Conservation (phyloP, 2,113 vertebrate species). For the Dendropsophus ebraccatus region DNA sequence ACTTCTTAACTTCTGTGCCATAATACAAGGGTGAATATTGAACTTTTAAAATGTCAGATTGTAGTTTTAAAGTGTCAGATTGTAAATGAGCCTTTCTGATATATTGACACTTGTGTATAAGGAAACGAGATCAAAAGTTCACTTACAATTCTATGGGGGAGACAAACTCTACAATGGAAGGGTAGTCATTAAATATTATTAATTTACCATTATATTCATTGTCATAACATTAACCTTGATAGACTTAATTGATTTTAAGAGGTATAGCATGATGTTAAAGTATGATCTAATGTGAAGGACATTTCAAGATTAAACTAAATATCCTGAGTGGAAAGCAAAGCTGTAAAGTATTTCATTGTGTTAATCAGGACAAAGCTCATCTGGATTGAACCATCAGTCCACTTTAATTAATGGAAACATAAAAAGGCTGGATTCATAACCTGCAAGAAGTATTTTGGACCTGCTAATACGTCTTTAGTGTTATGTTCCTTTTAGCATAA, state of each 20-base stretch:
- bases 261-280: slow-evolving; percentile 34
- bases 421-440: background rate
- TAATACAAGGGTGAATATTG: background rate
- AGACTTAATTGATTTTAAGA: slow-evolving; percentile 54
- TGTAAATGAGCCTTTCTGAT: background rate
- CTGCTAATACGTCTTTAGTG: background rate
- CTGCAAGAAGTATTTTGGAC: background rate
- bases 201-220: slow-evolving; percentile 46
- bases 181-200: slow-evolving; percentile 46
- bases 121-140: slow-evolving; percentile 36
- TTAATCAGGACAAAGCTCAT: slow-evolving; percentile 29
- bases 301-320: slow-evolving; percentile 38
- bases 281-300: slow-evolving; percentile 46
- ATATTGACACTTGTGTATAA: background rate
- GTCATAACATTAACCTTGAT: slow-evolving; percentile 56
- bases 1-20: background rate
- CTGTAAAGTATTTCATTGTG: slow-evolving; percentile 29
- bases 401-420: slow-evolving; percentile 33
- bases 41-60: background rate
- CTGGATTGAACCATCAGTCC: background rate
- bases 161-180: slow-evolving; percentile 44
- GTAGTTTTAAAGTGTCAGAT: background rate
- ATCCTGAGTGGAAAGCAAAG: slow-evolving; percentile 9
- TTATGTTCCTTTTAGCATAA: background rate
- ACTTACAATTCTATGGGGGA: slow-evolving; percentile 25